phyloP scores from a whole-genome alignment of 2,888 invertebrate species.

The Melieria omissa region DNA sequence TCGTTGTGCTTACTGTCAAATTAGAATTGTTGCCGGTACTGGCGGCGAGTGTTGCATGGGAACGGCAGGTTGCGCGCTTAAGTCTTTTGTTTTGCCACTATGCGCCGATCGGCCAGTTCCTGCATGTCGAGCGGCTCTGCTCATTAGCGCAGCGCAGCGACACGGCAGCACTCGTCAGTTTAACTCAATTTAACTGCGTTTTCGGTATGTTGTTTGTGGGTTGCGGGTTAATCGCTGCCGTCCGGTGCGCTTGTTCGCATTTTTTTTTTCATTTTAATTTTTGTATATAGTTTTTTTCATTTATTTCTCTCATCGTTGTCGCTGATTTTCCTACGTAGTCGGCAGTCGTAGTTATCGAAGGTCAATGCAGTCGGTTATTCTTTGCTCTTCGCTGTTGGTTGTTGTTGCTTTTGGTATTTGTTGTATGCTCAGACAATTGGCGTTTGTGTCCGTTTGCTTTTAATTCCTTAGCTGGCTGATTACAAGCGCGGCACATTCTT shows the following conservation, averaged over 20 bases:
- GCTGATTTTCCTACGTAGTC: too few species aligned
- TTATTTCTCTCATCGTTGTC: too few species aligned
- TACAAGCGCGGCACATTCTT: constrained; percentile 36
- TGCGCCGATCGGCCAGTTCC: not conserved
- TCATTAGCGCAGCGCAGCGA: too few species aligned
- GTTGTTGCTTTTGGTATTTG: constrained; percentile 13
- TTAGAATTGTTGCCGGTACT: too few species aligned
- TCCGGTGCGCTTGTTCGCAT: too few species aligned
- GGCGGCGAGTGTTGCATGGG: too few species aligned
- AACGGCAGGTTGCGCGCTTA: constrained; percentile 11
- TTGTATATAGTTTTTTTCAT: too few species aligned
- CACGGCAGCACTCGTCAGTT: constrained; percentile 8
- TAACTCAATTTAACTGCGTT: constrained; percentile 18
- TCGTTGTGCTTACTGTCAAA: too few species aligned
- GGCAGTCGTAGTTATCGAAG: not conserved
- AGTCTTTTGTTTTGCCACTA: constrained; percentile 14
- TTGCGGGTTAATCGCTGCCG: too few species aligned
- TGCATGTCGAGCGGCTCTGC: too few species aligned
- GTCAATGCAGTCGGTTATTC: constrained; percentile 13
- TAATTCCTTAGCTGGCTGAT: constrained; percentile 5
- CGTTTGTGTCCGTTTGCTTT: constrained; percentile 27
- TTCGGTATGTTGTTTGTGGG: not conserved
- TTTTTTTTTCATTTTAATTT: too few species aligned
- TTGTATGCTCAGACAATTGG: constrained; percentile 22
- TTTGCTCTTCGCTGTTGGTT: not conserved